These are phyloP conservation scores for Spodoptera litura DNA, from an alignment of 1,140 invertebrate genomes.

Conservation along the genomic window DNA sequence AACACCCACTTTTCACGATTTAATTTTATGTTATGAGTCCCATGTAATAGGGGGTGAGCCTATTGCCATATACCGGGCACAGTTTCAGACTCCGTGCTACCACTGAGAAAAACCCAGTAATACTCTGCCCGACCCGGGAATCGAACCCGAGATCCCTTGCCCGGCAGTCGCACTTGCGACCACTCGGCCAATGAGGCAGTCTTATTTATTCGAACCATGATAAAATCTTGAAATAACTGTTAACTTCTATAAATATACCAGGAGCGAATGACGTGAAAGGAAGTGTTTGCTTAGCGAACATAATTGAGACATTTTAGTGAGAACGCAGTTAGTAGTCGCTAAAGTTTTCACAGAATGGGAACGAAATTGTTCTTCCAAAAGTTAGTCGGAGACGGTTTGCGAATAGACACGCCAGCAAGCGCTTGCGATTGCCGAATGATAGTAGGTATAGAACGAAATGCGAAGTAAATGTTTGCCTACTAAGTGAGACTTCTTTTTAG, in stretches of 20 bases:
- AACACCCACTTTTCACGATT: too few species aligned
- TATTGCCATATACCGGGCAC: too few species aligned
- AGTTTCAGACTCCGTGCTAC: too few species aligned
- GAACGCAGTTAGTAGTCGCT: constrained; percentile 53
- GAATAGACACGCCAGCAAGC: constrained; percentile 31
- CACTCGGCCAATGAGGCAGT: too few species aligned
- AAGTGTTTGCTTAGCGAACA: constrained; percentile 52
- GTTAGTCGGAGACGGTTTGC: constrained; percentile 27
- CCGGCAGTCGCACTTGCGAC: too few species aligned
- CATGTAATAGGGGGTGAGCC: too few species aligned
- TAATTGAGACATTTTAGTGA: constrained; percentile 60
- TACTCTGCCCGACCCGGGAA: too few species aligned
- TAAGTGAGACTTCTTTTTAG: constrained; percentile 29
- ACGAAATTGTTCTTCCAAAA: constrained; percentile 54
- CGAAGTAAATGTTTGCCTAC: constrained; percentile 22
- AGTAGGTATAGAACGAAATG: constrained; percentile 16
- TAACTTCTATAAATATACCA: constrained; percentile 6
- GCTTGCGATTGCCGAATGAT: constrained; percentile 6
- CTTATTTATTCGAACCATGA: too few species aligned
- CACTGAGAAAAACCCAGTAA: too few species aligned
- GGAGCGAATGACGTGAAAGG: constrained; percentile 35
- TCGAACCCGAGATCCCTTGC: too few species aligned
- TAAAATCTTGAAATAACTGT: constrained; percentile 18
- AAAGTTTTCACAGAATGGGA: constrained; percentile 53
- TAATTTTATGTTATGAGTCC: too few species aligned